Base-by-base conservation (phyloP, 92 coral and sea anemone species). In the Muricea muricata region DNA sequence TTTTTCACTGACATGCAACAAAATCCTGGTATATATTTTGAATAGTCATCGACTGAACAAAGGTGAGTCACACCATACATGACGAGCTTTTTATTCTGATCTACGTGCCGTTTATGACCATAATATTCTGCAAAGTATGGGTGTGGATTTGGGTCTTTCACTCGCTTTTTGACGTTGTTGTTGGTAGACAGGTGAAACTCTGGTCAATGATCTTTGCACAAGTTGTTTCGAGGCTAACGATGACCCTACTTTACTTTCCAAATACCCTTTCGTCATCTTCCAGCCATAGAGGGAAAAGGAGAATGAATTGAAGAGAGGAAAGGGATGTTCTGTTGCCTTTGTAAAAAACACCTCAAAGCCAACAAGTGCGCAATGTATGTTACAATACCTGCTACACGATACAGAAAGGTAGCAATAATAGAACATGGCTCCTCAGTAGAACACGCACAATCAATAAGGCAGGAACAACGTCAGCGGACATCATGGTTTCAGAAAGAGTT, bases 1-100 rank as follows among this genome's bases (percentile, higher is more conserved):
- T 86, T 86, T 47, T 86, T 86, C 13, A 80, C 81, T 26, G 90
- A 70, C 90, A 86, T 86, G 41, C 79, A 65, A 3, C 80, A 65
- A 39, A 79, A 79, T 14, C 79, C 78, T 15, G 85, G 86, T n/a
- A 86, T 66, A 28, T 63, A 46, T 42, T 84, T 47, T 13, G 80
- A 79, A 55, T 28, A 86, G 0, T 86, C 90, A 69, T 86, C 90
- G 26, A 69, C 69, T 0, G 68, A 58, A 61, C 86, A 80, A 18
- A 86, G 86, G 54, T 86, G 90, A 10, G 86, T 79, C 52, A 86
- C 71, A 34, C 89, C 89, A 86, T 86, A 86, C n/a, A n/a, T n/a
- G n/a, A n/a, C n/a, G n/a, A n/a, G n/a, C n/a, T n/a, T n/a, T n/a
- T n/a, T n/a, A n/a, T 86, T 86, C 73, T 86, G 89, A 61, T 86